Evolutionary conservation across 2,797 vertebrate species (phyloP).

Genomic region (Anableps anableps): DNA sequence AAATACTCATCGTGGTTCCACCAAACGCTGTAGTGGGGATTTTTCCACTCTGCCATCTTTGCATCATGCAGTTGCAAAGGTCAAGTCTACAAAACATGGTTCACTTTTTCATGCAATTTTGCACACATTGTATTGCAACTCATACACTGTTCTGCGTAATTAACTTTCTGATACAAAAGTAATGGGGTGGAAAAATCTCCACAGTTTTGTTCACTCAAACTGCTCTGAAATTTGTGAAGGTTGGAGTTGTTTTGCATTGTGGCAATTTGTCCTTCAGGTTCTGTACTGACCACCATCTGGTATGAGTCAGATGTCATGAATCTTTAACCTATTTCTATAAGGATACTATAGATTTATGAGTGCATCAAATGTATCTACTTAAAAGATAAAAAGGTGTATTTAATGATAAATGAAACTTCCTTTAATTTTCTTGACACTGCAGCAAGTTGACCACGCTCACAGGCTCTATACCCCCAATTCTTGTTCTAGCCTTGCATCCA

Average conservation of each 20-base stretch:
- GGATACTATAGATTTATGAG: not conserved
- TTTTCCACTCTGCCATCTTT: not conserved
- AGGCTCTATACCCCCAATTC: conserved; percentile 23
- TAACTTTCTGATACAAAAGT: conserved; percentile 4
- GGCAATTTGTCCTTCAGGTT: not conserved
- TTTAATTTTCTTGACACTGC: not conserved
- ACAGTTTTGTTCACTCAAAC: not conserved
- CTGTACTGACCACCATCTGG: not conserved
- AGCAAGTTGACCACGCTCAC: conserved; percentile 4
- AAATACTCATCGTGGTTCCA: not conserved
- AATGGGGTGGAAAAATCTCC: conserved; percentile 4
- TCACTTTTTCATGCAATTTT: not conserved
- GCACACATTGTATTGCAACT: conserved; percentile 3
- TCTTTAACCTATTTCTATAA: not conserved
- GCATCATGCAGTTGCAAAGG: not conserved
- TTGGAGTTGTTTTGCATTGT: not conserved
- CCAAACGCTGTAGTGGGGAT: not conserved
- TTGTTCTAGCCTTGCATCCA: conserved; percentile 36
- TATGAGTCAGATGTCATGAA: not conserved
- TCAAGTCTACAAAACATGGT: conserved; percentile 1
- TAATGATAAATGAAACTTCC: not conserved
- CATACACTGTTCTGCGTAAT: conserved; percentile 15
- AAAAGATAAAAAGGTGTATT: not conserved
- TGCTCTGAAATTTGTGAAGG: not conserved
- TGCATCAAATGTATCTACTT: not conserved